Percentiles rank a stretch among this genome's conserved stretches.
These are phyloP conservation scores for Bruchidius siliquastri DNA, from an alignment of 2,888 invertebrate genomes.

Conservation along the genomic window DNA sequence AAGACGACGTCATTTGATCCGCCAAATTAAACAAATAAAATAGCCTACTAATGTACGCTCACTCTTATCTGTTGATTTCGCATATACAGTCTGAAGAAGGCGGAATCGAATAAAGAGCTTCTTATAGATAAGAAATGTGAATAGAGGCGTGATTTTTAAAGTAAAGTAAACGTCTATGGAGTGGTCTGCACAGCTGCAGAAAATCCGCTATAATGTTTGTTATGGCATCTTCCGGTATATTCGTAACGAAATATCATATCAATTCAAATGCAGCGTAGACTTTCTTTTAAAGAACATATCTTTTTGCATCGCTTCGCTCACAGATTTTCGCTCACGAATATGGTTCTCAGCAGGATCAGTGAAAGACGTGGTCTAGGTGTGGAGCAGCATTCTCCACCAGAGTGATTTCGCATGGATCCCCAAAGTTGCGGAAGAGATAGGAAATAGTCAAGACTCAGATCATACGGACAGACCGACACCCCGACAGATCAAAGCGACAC, in stretches of 20 bases:
- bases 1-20: not conserved
- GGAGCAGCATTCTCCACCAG: too few relatives aligned
- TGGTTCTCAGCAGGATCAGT: too few relatives aligned
- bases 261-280: not conserved
- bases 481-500: too few relatives aligned
- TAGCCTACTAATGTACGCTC: not conserved
- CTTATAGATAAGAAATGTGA: not conserved
- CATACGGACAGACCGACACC: too few relatives aligned
- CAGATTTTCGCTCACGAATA: too few relatives aligned
- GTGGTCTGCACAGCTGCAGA: not conserved
- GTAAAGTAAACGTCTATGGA: not conserved
- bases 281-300: not conserved
- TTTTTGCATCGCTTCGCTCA: too few relatives aligned
- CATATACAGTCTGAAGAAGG: not conserved
- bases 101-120: not conserved
- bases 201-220: not conserved
- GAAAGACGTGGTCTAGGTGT: too few relatives aligned
- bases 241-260: not conserved
- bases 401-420: too few relatives aligned
- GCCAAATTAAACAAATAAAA: not conserved
- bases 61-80: not conserved
- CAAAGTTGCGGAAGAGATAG: too few relatives aligned
- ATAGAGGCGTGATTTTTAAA: not conserved
- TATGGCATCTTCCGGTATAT: not conserved
- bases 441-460: too few relatives aligned